A percentile compares a stretch with the other conserved stretches of the same genome.
Conservation (phyloP, 2,113 vertebrate genomes). For the Actinemys pallida region DNA sequence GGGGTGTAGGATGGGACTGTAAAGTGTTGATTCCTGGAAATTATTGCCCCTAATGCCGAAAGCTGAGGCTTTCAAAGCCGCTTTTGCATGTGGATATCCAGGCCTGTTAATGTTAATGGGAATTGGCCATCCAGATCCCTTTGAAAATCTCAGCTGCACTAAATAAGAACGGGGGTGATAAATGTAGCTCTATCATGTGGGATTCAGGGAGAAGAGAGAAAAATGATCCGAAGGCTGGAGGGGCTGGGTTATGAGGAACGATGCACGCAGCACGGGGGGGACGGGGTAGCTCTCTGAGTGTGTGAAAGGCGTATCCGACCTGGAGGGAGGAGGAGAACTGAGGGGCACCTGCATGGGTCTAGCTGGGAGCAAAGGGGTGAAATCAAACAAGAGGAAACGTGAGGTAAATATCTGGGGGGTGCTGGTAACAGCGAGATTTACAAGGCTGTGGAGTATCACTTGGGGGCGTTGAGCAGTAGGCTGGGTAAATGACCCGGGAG, state of each 20-base stretch:
- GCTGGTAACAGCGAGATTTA: fast-evolving
- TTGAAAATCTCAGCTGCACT: not conserved
- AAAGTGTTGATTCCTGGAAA: not conserved
- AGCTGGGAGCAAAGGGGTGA: fast-evolving
- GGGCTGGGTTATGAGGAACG: fast-evolving
- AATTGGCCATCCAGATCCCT: not conserved
- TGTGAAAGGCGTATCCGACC: not conserved
- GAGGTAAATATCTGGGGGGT: not conserved
- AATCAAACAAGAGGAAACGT: not conserved
- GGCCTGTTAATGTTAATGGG: not conserved
- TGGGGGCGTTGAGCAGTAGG: not conserved
- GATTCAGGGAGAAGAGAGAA: not conserved
- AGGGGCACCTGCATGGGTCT: not conserved
- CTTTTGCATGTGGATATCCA: not conserved
- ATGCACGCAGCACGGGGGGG: not conserved
- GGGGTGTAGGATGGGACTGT: not conserved
- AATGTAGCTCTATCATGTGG: not conserved
- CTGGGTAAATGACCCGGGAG: not conserved
- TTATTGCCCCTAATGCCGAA: not conserved
- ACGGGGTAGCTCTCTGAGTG: not conserved
- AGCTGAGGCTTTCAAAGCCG: not conserved
- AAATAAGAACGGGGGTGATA: not conserved
- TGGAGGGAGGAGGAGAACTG: not conserved
- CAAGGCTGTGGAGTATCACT: not conserved
- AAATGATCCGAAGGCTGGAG: not conserved